Base-by-base conservation (phyloP, 2,888 invertebrate genomes). In the Cryptosula pallasiana region DNA sequence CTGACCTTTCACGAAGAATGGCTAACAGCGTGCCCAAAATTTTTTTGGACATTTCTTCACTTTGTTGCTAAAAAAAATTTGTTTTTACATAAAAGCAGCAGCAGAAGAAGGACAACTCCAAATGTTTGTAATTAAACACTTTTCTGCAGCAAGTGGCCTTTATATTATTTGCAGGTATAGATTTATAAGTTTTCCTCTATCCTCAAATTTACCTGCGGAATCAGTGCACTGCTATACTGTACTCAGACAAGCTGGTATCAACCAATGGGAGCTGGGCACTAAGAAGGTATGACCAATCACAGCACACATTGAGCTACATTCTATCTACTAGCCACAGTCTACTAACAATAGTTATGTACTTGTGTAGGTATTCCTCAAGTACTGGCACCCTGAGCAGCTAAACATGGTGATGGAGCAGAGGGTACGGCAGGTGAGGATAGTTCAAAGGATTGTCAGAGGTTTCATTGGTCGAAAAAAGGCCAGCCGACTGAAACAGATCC, bases 281-380 rank as follows among this genome's bases (percentile, higher is more conserved):
- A 75, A 74, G 0, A 79, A 79, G 76, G 63, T 63, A 13, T n/a
- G n/a, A n/a, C n/a, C n/a, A n/a, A n/a, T n/a, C n/a, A n/a, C n/a
- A n/a, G n/a, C n/a, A n/a, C n/a, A n/a, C n/a, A n/a, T n/a, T n/a
- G n/a, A n/a, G n/a, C n/a, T n/a, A n/a, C n/a, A n/a, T n/a, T n/a
- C n/a, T n/a, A n/a, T n/a, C n/a, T n/a, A n/a, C n/a, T n/a, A n/a
- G n/a, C n/a, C n/a, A n/a, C n/a, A n/a, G n/a, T n/a, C n/a, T n/a
- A n/a, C n/a, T n/a, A n/a, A n/a, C n/a, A 20, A 45, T 45, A 20
- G 9, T 45, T 5, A 5, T 45, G 45, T 45, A 20, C 71, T 20
- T 70, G 45, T 74, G 16, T 73, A 82, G 82, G 79, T 82, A 3
- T 82, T 82, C 73, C 75, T 82, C 3, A 79, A 79, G 71, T 79